A percentile compares a stretch with the other conserved stretches of the same genome.
Conservation (phyloP, 2,113 vertebrate species). For the Sinosuthora webbiana region DNA sequence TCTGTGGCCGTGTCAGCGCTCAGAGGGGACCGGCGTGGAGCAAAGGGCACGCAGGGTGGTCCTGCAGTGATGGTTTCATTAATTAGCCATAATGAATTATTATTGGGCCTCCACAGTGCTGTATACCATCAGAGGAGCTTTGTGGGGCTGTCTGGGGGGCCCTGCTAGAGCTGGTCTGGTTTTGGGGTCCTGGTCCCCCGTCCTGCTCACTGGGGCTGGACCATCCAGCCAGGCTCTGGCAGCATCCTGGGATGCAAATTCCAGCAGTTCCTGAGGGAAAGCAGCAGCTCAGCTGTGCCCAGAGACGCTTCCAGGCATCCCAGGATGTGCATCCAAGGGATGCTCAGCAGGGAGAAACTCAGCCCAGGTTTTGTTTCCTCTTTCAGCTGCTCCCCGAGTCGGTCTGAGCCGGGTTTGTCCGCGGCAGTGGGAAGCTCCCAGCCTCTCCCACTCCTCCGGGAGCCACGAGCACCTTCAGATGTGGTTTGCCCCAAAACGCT, state of each 20-base stretch:
- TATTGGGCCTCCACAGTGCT: rapidly evolving
- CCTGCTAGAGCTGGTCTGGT: not conserved
- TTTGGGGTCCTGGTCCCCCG: rapidly evolving
- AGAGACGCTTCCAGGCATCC: not conserved
- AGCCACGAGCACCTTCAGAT: not conserved
- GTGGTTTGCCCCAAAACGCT: not conserved
- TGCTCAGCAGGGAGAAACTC: not conserved
- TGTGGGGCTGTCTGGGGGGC: not conserved
- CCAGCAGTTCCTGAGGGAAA: not conserved
- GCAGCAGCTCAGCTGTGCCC: not conserved
- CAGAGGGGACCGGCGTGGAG: rapidly evolving
- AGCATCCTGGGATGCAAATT: not conserved
- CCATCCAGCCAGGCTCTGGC: rapidly evolving
- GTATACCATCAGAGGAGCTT: rapidly evolving
- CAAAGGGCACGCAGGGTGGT: rapidly evolving
- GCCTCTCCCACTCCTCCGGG: not conserved
- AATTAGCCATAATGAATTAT: not conserved
- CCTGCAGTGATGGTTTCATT: not conserved
- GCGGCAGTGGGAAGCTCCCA: not conserved
- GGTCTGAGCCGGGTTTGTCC: not conserved
- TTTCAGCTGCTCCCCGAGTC: not conserved
- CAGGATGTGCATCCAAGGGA: not conserved
- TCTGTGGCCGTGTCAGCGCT: rapidly evolving
- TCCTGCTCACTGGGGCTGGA: rapidly evolving
- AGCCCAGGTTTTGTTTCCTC: conserved; percentile 8